phyloP scores from a whole-genome alignment of 2,797 vertebrate species.

The Eulemur rubriventer region DNA sequence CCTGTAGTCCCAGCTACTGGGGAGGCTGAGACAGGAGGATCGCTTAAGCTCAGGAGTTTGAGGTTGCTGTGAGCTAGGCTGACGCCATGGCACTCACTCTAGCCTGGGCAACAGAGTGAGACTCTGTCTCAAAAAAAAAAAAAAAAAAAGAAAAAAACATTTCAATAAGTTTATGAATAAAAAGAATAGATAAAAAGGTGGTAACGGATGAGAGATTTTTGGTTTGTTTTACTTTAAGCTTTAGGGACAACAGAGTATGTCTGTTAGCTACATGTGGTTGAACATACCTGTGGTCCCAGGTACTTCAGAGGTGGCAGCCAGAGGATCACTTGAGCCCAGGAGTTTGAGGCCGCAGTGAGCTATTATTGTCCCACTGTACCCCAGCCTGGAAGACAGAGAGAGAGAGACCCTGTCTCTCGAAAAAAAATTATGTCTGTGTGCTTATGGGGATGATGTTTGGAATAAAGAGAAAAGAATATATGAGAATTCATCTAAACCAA shows the following conservation, averaged over 20 bases:
- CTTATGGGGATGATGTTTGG: no score
- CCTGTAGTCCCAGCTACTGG: no score
- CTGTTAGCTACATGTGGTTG: neutral
- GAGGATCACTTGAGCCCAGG: neutral
- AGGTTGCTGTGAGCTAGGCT: no score
- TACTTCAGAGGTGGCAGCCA: neutral
- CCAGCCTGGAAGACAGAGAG: neutral
- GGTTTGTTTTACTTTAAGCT: neutral
- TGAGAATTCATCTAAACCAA: neutral
- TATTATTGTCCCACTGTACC: neutral
- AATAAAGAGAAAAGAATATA: neutral
- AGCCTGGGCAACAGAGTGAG: no score
- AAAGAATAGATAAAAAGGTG: neutral
- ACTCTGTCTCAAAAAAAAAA: no score
- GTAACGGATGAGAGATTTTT: neutral
- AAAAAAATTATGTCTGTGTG: neutral
- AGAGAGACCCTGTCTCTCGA: neutral
- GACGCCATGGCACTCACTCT: no score
- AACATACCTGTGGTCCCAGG: neutral
- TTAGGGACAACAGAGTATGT: neutral
- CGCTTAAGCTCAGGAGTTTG: no score
- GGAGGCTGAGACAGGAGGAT: no score
- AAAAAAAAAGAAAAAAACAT: no score
- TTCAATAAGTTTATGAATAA: neutral
- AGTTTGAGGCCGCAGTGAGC: neutral